Percentiles rank a stretch among this genome's conserved stretches.
phyloP scores from a whole-genome alignment of 1,140 invertebrate species.

The Aphelinus atriplicis region DNA sequence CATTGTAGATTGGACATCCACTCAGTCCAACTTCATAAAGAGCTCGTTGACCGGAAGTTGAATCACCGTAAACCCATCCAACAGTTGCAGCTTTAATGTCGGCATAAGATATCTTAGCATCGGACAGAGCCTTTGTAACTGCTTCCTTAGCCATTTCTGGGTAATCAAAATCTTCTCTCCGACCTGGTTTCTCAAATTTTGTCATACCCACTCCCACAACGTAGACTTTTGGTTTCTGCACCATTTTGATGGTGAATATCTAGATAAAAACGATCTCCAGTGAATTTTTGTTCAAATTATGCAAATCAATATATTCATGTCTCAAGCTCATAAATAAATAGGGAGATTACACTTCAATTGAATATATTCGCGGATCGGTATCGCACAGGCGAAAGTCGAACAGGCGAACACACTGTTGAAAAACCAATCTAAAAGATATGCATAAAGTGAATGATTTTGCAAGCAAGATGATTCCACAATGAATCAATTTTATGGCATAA shows the following conservation, averaged over 20 bases:
- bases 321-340: too few relatives aligned
- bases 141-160: conserved; percentile 95
- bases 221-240: conserved; percentile 74
- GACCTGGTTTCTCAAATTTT: conserved; percentile 92
- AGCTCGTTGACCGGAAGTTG: conserved; percentile 93
- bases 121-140: conserved; percentile 86
- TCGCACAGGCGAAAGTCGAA: too few relatives aligned
- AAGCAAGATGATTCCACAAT: too few relatives aligned
- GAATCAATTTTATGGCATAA: too few relatives aligned
- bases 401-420: too few relatives aligned
- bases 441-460: too few relatives aligned
- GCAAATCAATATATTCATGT: too few relatives aligned
- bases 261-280: too few relatives aligned
- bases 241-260: conserved; percentile 55
- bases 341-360: too few relatives aligned
- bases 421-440: too few relatives aligned
- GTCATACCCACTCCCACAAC: conserved; percentile 98
- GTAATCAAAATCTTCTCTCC: conserved; percentile 85
- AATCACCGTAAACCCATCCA: conserved; percentile 97
- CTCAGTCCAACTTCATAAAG: conserved; percentile 95
- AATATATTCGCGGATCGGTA: too few relatives aligned
- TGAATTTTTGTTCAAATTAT: too few relatives aligned
- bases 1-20: conserved; percentile 97
- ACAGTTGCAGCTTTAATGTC: conserved; percentile 89
- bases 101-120: conserved; percentile 84